These are phyloP conservation scores for Chymomyza fuscimana DNA, from an alignment of 2,888 invertebrate species.

Conservation along the genomic window DNA sequence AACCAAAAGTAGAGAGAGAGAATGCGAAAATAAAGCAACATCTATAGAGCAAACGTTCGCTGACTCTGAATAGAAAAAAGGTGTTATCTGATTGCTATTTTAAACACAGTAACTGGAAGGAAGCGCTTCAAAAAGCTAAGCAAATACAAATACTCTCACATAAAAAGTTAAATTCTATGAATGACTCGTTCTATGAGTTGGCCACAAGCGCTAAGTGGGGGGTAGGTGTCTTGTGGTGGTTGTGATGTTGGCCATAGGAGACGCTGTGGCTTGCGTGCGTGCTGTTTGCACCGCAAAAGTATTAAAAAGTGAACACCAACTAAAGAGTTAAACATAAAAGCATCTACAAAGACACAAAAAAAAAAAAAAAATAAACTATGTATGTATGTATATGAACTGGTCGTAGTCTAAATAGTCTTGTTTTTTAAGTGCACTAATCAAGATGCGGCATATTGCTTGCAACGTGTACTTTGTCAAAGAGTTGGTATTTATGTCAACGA, in stretches of 20 bases:
- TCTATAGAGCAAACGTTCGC: neutral
- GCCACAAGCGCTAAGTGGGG: neutral
- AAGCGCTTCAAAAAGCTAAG: slow-evolving; percentile 37
- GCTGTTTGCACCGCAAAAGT: neutral
- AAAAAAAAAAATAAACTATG: neutral
- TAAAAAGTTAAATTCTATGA: slow-evolving; percentile 54
- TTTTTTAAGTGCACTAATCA: neutral
- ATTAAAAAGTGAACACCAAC: slow-evolving; percentile 1
- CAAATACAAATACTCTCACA: slow-evolving; percentile 51
- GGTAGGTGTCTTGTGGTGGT: too few species aligned
- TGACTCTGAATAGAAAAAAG: slow-evolving; percentile 46
- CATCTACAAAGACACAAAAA: neutral
- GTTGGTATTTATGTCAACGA: neutral
- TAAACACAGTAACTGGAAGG: slow-evolving; percentile 56
- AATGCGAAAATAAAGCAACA: neutral
- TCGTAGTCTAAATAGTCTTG: slow-evolving; percentile 3
- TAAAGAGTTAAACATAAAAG: neutral
- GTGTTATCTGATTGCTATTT: slow-evolving; percentile 77
- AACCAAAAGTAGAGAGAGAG: neutral
- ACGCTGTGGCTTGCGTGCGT: neutral
- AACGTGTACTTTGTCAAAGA: neutral
- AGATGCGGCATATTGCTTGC: neutral
- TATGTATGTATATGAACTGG: neutral
- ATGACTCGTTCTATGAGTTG: slow-evolving; percentile 21
- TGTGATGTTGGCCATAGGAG: neutral